Evolutionary conservation across 2,797 vertebrate genomes (phyloP).

Genomic region (Micrastur ruficollis): DNA sequence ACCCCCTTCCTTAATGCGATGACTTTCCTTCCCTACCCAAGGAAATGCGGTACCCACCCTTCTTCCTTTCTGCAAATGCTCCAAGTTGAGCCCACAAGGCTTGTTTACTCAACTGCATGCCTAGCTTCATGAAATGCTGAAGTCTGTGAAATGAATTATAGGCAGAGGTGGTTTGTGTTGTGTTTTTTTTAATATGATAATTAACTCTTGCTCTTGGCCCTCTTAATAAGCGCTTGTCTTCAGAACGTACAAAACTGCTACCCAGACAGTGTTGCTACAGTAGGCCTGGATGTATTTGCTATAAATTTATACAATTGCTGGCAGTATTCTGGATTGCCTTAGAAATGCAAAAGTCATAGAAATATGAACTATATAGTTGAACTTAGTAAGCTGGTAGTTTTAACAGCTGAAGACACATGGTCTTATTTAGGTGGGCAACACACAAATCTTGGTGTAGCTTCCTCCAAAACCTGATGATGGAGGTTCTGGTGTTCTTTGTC

Average conservation of each 20-base stretch:
- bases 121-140: not conserved
- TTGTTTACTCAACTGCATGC: not conserved
- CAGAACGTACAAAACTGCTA: not conserved
- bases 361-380: not conserved
- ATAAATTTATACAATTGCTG: not conserved
- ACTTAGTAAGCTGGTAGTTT: not conserved
- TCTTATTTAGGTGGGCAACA: not conserved
- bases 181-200: not conserved
- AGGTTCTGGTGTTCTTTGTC: not conserved
- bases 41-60: not conserved
- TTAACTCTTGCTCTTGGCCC: slow-evolving; percentile 17
- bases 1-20: not conserved
- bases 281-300: not conserved
- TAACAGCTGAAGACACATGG: not conserved
- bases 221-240: not conserved
- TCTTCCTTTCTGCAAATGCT: not conserved
- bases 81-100: not conserved
- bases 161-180: not conserved
- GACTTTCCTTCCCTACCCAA: not conserved
- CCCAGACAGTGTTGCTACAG: not conserved
- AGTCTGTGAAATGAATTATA: not conserved
- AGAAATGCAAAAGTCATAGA: not conserved
- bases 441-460: not conserved
- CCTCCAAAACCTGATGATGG: not conserved
- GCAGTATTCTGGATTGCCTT: not conserved